Evolutionary conservation across 2,888 invertebrate genomes (phyloP).

Genomic region (Drosophila barbarae): DNA sequence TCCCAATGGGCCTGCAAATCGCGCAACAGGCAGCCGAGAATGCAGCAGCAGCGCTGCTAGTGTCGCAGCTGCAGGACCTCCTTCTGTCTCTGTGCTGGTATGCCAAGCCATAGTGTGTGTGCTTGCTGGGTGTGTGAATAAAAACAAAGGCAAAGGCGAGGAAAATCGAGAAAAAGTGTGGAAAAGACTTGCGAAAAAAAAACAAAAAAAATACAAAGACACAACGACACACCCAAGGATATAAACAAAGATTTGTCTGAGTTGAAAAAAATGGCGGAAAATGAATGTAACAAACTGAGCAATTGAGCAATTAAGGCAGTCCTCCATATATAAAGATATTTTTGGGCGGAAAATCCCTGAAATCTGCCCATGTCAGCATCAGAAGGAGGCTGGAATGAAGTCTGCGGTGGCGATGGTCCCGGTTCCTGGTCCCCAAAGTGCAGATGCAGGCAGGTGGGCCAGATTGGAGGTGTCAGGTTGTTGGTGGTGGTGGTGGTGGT

Average conservation of each 20-base stretch:
- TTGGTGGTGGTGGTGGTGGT: conserved; percentile 3
- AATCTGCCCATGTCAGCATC: conserved; percentile 5
- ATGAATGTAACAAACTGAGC: conserved; percentile 3
- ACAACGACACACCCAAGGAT: conserved; percentile 35
- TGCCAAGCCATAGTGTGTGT: conserved; percentile 4
- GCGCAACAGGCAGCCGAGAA: conserved; percentile 49
- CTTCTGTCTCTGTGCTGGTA: conserved; percentile 16
- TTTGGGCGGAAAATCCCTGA: no score
- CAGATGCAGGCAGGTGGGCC: neutral
- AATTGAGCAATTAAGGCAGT: conserved; percentile 25
- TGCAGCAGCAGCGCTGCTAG: conserved; percentile 30
- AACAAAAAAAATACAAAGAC: conserved; percentile 39
- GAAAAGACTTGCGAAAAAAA: conserved; percentile 10
- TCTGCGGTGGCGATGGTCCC: conserved; percentile 26
- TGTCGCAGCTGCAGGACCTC: conserved; percentile 33
- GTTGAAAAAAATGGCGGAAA: conserved; percentile 10
- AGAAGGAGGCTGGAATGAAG: neutral
- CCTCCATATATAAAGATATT: neutral
- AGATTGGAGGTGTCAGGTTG: neutral
- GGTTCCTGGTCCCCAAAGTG: conserved; percentile 1
- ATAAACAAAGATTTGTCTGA: conserved; percentile 8
- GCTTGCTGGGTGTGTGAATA: conserved; percentile 30
- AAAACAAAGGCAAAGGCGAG: conserved; percentile 42
- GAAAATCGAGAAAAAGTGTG: conserved; percentile 22
- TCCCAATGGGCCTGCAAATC: conserved; percentile 30